Conservation (phyloP, 2,797 vertebrate genomes). For the Crocodylus rhombifer region DNA sequence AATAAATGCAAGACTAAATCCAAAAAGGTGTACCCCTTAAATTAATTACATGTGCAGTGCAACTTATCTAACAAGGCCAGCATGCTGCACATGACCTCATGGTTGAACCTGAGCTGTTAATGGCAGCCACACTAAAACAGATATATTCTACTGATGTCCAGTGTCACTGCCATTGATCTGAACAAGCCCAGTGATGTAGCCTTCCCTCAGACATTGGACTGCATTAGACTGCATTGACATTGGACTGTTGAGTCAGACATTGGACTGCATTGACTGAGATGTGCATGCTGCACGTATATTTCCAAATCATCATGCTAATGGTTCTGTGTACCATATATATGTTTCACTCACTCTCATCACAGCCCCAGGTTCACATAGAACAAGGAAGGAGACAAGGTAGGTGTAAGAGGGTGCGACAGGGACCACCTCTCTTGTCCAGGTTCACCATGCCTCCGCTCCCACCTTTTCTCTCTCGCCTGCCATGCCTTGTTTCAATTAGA, state of each 20-base stretch:
- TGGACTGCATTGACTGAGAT: not conserved
- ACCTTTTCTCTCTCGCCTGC: too few species aligned
- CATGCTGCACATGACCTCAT: not conserved
- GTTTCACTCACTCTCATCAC: not conserved
- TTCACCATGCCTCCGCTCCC: too few species aligned
- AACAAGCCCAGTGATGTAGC: accelerated
- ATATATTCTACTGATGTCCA: not conserved
- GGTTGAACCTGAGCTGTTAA: not conserved
- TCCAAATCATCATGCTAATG: not conserved
- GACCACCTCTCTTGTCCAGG: too few species aligned
- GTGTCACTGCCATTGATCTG: not conserved
- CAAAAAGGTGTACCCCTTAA: not conserved
- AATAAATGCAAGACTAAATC: not conserved
- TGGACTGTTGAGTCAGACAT: not conserved
- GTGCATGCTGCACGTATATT: accelerated
- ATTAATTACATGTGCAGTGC: not conserved
- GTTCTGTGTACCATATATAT: not conserved
- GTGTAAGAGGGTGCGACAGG: not conserved
- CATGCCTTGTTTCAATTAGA: too few species aligned
- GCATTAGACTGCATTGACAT: not conserved
- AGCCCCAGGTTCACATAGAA: not conserved
- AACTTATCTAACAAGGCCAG: not conserved
- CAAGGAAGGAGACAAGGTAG: not conserved
- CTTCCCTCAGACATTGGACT: not conserved
- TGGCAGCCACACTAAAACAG: not conserved